Percentiles rank a stretch among this genome's conserved stretches.
Conservation (phyloP, 2,888 invertebrate species). For the Hypercompe scribonia region DNA sequence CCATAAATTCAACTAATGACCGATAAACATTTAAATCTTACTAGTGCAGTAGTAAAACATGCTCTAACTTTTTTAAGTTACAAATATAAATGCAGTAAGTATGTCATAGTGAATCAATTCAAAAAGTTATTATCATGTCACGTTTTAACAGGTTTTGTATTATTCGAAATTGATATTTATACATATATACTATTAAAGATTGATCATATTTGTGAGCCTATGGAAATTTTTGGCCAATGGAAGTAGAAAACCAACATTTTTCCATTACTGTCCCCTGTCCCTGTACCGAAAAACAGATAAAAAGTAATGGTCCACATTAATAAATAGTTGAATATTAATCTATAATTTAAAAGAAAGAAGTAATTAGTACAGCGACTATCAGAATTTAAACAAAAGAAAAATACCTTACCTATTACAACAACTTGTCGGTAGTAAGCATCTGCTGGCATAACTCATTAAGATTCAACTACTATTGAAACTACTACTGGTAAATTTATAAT, state of each 20-base stretch:
- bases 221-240: neutral
- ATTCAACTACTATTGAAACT: too few relatives aligned
- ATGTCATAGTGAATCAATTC: neutral
- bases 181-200: too few relatives aligned
- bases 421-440: too few relatives aligned
- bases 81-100: neutral
- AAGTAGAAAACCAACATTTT: neutral
- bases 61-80: neutral
- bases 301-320: too few relatives aligned
- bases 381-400: neutral
- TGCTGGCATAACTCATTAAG: too few relatives aligned
- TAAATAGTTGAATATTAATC: neutral
- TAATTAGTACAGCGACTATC: neutral
- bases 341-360: neutral
- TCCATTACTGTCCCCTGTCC: neutral
- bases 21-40: slow-evolving; percentile 22
- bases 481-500: neutral
- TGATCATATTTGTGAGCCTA: neutral
- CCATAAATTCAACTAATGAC: slow-evolving; percentile 19
- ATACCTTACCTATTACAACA: neutral
- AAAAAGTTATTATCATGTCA: too few relatives aligned
- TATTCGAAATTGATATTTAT: too few relatives aligned
- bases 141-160: neutral
- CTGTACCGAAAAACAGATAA: neutral
- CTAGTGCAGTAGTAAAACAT: neutral